Evolutionary conservation across 2,888 invertebrate species (phyloP).

Genomic region (Villa cingulata): DNA sequence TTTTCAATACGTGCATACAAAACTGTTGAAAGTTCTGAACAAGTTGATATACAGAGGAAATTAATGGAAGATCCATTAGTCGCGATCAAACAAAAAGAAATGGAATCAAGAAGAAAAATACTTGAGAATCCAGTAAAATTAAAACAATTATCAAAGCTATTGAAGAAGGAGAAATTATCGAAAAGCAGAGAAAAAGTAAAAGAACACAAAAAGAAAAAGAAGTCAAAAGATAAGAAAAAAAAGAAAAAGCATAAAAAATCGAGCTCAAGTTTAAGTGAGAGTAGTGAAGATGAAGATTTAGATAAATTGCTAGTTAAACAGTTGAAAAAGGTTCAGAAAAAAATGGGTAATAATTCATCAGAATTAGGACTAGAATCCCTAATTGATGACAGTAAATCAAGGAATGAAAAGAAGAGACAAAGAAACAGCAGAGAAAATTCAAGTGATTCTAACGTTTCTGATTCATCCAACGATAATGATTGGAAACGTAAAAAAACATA

Average conservation of each 20-base stretch:
- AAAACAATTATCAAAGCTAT: conserved; percentile 68
- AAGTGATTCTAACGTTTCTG: background rate
- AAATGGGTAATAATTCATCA: conserved; percentile 17
- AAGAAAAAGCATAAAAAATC: conserved; percentile 22
- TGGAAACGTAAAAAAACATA: background rate
- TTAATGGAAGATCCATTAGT: conserved; percentile 87
- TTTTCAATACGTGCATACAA: conserved; percentile 46
- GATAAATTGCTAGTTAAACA: conserved; percentile 58
- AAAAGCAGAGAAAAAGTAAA: conserved; percentile 26
- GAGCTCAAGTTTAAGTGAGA: background rate
- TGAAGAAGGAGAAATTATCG: conserved; percentile 46
- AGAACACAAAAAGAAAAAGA: conserved; percentile 19
- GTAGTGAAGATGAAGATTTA: conserved; percentile 38
- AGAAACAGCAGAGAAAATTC: background rate
- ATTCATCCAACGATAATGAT: background rate
- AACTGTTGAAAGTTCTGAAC: conserved; percentile 42
- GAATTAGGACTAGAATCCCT: conserved; percentile 31
- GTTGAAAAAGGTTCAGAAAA: conserved; percentile 50
- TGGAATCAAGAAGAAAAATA: conserved; percentile 71
- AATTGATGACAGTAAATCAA: conserved; percentile 15
- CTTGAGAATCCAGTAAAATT: conserved; percentile 86
- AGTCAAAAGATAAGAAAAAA: conserved; percentile 19
- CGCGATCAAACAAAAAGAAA: conserved; percentile 76
- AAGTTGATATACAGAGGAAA: conserved; percentile 78
- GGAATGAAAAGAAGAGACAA: conserved; percentile 5